Base-by-base conservation (phyloP, 2,797 vertebrate species). In the Rhodeus uyekii region DNA sequence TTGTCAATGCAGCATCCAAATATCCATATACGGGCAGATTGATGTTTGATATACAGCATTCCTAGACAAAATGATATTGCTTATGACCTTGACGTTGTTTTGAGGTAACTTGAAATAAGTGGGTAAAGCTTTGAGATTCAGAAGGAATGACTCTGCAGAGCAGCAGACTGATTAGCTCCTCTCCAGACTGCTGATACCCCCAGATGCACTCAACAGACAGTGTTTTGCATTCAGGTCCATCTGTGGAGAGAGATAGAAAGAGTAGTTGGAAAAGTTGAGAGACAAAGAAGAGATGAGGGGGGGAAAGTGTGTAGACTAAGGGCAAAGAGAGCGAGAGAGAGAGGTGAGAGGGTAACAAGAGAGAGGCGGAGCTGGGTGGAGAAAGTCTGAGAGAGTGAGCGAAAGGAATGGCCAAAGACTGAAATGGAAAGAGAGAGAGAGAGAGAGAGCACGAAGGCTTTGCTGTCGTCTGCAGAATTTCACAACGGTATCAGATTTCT, bases 221-320 rank as follows among this genome's bases (percentile, higher is more conserved):
- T 92, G 90, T 90, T 95, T 94, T 94, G 93, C 91, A 95, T 95
- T 94, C 93, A 93, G 92, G 91, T 93, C 93, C 93, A 93, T 94
- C 92, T 93, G 90, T 90, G 91, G 89, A 84, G 90, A 79, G 72
- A 78, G 53, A 83, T 76, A 81, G 88, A 86, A 81, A n/a, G 60
- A 89, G 85, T 73, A 79, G 80, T 81, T 81, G 22, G 61, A 74
- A 73, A 68, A 76, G 63, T 67, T 77, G 29, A 4, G 10, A 78
- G 68, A 61, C 68, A 53, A 46, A 69, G 58, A 73, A 53, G 36
- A 78, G 84, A 86, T 81, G 83, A 27, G 82, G 84, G 84, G n/a
- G 79, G 83, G 64, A 50, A 65, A 16, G 60, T 39, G 76, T 50
- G 68, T 16, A 80, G 83, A 83, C 87, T 76, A 76, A 74, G 27